Evolutionary conservation across 1,140 invertebrate species (phyloP), one percentile per base, ranked within the genome.

Genomic region (Heliconius eleuchia): DNA sequence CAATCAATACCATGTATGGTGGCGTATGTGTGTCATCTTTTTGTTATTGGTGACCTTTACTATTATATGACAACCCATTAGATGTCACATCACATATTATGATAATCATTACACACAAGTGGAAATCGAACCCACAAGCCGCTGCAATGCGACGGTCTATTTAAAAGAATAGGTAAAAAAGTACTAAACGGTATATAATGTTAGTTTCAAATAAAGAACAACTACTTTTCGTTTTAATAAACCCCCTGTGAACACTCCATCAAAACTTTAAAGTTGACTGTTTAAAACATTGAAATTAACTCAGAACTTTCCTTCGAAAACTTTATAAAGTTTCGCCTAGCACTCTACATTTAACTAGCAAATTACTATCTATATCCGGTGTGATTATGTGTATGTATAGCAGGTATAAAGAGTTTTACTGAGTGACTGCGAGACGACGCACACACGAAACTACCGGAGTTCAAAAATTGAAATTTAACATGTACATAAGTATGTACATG

Each of bases 201-300:
- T 30, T 27, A 30, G 27, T 66, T 13, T 3, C 4, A 66, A 66
- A 30, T 23, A 66, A 16, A 8, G 3, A 30, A 66, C 23, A 11
- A 66, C 23, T 66, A 66, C n/a, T 27, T 66, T 27, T 27, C 27
- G 23, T 30, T 30, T 66, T 66, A 66, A 66, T 66, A n/a, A 66
- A 27, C 27, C 23, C 27, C 23, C 23, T 23, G 60, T 66, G 60
- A 66, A 16, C 27, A n/a, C 23, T 66, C 60, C 60, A 30, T 66
- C 23, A 30, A 27, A 66, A 66, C 60, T 66, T 66, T 66, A 27
- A 30, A 66, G 11, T 27, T 66, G 27, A 66, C 60, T 66, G 60
- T 66, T 66, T 66, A 66, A 66, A 66, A 30, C 60, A 30, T 16
- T 66, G 60, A 30, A 60, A 60, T 60, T 60, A 60, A 66, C 60